Evolutionary conservation across 2,797 vertebrate genomes (phyloP), one percentile per base, ranked within the genome.

Genomic region (Avahi laniger): DNA sequence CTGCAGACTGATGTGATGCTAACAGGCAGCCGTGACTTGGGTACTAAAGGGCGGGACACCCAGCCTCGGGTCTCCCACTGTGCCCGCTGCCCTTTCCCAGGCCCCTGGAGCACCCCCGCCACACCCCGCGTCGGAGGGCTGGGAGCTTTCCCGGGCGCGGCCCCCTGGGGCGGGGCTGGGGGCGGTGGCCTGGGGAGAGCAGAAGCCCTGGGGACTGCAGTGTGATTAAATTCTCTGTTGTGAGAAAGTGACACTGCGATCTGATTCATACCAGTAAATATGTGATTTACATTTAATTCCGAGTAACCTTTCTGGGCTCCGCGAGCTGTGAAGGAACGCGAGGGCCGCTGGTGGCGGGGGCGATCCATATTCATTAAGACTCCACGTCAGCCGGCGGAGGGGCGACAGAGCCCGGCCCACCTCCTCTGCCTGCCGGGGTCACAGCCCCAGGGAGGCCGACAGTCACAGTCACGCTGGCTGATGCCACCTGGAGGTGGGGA

Each of bases 281-380:
- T 80, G 98, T 99, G 99, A 99, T 99, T 99, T 99, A 98, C 98
- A 99, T 99, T 98, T 99, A 98, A 99, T 99, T 99, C 98, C 79
- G 97, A 98, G 98, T 98, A 99, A 99, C 99, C 98, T 99, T 99
- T 99, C 98, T 95, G 84, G 24, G 94, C 91, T 95, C 98, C 61
- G 96, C 89, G 98, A 99, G 97, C 94, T 98, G 98, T 99, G 99
- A 98, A 99, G 98, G 97, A 97, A 98, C 97, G 98, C 98, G 98
- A 99, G 98, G 98, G 98, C 98, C 57, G 97, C 98, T 98, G 73
- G 81, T 69, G 98, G 93, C 97, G 95, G 95, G 89, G 98, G 91
- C 94, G 98, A 99, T 99, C 99, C 99, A 99, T 99, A 99, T 99
- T 99, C 99, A 99, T 99, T 98, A 99, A 98, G 96, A 96, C 90